phyloP scores from a whole-genome alignment of 1,140 invertebrate species.

The Scaptodrosophila lebanonensis region DNA sequence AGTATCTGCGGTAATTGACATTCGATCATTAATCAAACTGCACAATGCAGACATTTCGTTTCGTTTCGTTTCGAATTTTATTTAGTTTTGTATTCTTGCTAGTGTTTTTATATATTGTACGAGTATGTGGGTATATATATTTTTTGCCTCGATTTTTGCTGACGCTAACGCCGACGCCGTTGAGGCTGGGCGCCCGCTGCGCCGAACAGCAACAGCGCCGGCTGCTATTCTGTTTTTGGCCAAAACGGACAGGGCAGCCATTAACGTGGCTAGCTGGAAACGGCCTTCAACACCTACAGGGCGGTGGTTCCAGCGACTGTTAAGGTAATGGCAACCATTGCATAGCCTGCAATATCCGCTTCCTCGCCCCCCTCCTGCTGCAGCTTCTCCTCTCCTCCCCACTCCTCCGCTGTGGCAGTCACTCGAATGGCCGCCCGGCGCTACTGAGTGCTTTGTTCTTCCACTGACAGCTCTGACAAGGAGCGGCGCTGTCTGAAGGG shows the following conservation, averaged over 20 bases:
- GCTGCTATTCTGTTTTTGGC: background rate
- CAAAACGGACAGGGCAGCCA: slow-evolving; percentile 1
- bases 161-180: background rate
- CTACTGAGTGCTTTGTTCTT: slow-evolving; percentile 55
- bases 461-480: slow-evolving; percentile 51
- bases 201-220: slow-evolving; percentile 1
- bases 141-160: slow-evolving; percentile 20
- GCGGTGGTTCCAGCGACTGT: background rate
- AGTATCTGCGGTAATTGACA: slow-evolving; percentile 75
- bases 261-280: slow-evolving; percentile 35
- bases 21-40: slow-evolving; percentile 76
- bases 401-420: slow-evolving; percentile 34
- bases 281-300: slow-evolving; percentile 56
- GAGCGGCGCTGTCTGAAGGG: slow-evolving; percentile 37
- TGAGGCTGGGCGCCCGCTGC: slow-evolving; percentile 22
- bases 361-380: background rate
- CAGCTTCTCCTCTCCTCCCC: background rate
- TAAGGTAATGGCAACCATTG: slow-evolving; percentile 4
- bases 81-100: slow-evolving; percentile 50
- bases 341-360: slow-evolving; percentile 4
- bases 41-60: slow-evolving; percentile 73
- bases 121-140: too few relatives aligned
- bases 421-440: slow-evolving; percentile 6
- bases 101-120: slow-evolving; percentile 9
- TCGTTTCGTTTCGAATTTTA: slow-evolving; percentile 62